phyloP scores from a whole-genome alignment of 2,888 invertebrate genomes.

The Pediacus dermestoides region DNA sequence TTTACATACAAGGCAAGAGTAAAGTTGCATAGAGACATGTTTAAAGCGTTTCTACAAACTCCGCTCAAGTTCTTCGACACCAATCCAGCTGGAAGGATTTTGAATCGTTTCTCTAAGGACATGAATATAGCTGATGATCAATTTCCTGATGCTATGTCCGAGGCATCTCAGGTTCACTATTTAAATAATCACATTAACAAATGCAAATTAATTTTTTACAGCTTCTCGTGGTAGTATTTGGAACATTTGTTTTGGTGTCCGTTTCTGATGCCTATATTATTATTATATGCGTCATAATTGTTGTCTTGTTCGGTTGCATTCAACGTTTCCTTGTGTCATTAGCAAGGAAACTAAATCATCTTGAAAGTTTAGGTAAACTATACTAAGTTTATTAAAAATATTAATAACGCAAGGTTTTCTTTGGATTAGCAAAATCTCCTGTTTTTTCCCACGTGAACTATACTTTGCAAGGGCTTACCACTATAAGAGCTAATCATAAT shows the following conservation, averaged over 20 bases:
- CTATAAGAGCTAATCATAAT: conserved; percentile 72
- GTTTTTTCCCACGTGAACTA: conserved; percentile 90
- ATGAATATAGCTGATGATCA: conserved; percentile 61
- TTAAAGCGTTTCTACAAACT: conserved; percentile 65
- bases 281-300: conserved; percentile 58
- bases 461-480: too few relatives aligned
- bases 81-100: conserved; percentile 73
- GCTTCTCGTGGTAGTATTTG: conserved; percentile 63
- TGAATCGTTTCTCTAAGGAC: conserved; percentile 77
- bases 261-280: conserved; percentile 64
- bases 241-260: conserved; percentile 64
- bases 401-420: too few relatives aligned
- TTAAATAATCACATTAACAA: background rate
- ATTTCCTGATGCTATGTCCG: conserved; percentile 55
- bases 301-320: conserved; percentile 59
- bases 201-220: conserved; percentile 13
- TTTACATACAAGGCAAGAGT: too few relatives aligned
- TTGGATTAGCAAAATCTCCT: conserved; percentile 78
- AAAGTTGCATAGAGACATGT: conserved; percentile 78
- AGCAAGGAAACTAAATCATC: conserved; percentile 65
- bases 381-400: conserved; percentile 1
- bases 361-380: conserved; percentile 50
- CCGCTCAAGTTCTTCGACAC: conserved; percentile 80
- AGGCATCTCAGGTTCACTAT: conserved; percentile 51
- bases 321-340: conserved; percentile 62